phyloP scores from a whole-genome alignment of 1,140 invertebrate species.

The Cydia strobilella region DNA sequence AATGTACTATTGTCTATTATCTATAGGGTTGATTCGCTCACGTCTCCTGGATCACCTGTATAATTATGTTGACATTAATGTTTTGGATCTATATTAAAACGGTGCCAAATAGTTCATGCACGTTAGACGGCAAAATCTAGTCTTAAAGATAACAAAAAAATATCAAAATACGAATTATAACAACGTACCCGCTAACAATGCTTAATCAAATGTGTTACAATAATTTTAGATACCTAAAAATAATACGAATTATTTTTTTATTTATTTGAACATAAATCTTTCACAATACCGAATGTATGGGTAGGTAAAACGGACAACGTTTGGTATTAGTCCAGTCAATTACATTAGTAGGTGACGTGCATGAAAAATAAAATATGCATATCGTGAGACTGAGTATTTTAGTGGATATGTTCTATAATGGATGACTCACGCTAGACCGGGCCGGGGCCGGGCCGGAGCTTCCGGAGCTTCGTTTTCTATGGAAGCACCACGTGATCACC shows the following conservation, averaged over 20 bases:
- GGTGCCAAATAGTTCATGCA: constrained; percentile 15
- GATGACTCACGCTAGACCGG: too few relatives aligned
- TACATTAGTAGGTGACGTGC: neutral
- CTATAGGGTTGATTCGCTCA: too few relatives aligned
- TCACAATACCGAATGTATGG: too few relatives aligned
- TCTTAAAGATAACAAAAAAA: neutral
- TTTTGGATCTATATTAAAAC: neutral
- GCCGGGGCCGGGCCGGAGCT: too few relatives aligned
- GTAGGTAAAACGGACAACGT: too few relatives aligned
- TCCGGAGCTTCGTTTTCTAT: too few relatives aligned
- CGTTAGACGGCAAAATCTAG: neutral
- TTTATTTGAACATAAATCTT: too few relatives aligned
- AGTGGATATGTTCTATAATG: constrained; percentile 36
- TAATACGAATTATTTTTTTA: neutral
- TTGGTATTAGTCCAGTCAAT: neutral
- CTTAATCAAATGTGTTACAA: too few relatives aligned
- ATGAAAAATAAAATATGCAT: constrained; percentile 31
- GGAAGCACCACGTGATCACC: too few relatives aligned
- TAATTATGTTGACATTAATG: neutral
- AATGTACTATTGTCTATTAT: too few relatives aligned
- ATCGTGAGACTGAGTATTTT: constrained; percentile 48
- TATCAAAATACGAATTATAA: neutral
- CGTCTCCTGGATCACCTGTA: neutral
- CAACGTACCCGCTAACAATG: neutral
- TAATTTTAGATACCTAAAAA: neutral